phyloP scores from a whole-genome alignment of 30 jellyfish, hydroid and myxozoan species.

The Hydra vulgaris region DNA sequence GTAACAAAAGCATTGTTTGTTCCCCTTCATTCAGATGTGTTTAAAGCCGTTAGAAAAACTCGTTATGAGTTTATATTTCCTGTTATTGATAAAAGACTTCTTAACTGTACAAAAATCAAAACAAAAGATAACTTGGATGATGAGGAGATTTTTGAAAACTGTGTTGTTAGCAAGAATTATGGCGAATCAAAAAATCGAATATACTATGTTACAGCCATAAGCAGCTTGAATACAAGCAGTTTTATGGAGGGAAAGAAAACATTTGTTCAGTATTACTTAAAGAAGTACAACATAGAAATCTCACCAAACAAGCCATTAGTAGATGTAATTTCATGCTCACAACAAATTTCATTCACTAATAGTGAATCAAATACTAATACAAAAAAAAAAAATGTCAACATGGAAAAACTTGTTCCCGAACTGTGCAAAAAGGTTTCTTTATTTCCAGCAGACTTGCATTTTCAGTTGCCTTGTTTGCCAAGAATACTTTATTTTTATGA shows the following conservation, averaged over 20 bases:
- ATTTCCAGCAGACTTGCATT: slow-evolving; percentile 58
- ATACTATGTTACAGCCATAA: slow-evolving; percentile 33
- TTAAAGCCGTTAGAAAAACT: neutral
- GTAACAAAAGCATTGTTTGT: neutral
- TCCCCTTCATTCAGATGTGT: neutral
- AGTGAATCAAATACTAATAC: slow-evolving; percentile 14
- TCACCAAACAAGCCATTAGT: slow-evolving; percentile 31
- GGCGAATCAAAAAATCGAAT: neutral
- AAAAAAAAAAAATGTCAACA: neutral
- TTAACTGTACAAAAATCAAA: no score
- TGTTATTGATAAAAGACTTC: neutral
- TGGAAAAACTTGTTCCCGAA: slow-evolving; percentile 44
- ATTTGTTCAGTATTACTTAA: slow-evolving; percentile 44
- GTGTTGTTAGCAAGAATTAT: slow-evolving; percentile 40
- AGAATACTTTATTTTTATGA: slow-evolving; percentile 39
- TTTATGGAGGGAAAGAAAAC: slow-evolving; percentile 29
- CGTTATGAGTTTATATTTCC: neutral
- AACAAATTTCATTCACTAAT: slow-evolving; percentile 15
- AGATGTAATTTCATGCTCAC: slow-evolving; percentile 26
- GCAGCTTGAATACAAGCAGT: neutral
- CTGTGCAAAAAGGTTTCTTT: slow-evolving; percentile 30
- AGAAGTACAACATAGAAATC: slow-evolving; percentile 25
- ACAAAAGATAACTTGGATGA: no score
- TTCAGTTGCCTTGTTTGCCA: slow-evolving; percentile 52
- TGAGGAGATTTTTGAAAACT: slow-evolving; percentile 18